These are phyloP conservation scores for Hydrolagus affinis DNA, from an alignment of 2,113 vertebrate genomes.

Conservation along the genomic window DNA sequence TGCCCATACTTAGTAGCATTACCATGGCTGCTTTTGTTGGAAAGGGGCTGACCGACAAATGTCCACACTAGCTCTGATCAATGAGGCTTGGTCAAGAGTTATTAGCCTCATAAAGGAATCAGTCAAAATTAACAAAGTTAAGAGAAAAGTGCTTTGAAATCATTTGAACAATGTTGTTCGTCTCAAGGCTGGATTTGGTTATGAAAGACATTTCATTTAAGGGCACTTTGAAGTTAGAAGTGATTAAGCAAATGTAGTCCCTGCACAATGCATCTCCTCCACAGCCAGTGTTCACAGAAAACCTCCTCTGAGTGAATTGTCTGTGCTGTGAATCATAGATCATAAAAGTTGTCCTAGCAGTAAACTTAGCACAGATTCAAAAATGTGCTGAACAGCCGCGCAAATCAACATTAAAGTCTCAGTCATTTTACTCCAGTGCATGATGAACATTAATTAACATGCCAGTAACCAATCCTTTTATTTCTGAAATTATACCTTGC, in stretches of 20 bases:
- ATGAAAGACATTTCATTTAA: background rate
- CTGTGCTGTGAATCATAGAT: background rate
- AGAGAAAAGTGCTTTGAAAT: background rate
- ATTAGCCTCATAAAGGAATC: background rate
- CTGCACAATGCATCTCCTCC: too few relatives aligned
- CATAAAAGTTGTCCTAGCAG: too few relatives aligned
- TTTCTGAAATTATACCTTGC: conserved; percentile 1
- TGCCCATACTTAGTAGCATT: background rate
- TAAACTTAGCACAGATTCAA: background rate
- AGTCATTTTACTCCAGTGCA: background rate
- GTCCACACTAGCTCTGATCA: background rate
- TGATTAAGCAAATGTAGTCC: background rate
- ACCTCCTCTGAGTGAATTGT: background rate
- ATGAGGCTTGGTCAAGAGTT: conserved; percentile 4
- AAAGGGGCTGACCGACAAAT: background rate
- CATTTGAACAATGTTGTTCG: background rate
- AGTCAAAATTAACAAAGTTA: background rate
- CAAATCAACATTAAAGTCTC: background rate
- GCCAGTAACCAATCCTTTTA: background rate
- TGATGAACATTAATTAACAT: background rate
- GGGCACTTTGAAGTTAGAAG: conserved; percentile 2
- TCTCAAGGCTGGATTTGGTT: background rate
- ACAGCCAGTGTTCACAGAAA: background rate
- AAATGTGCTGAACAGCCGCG: background rate
- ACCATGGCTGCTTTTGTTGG: background rate